Evolutionary conservation across 2,113 vertebrate species (phyloP).

Genomic region (Etheostoma spectabile): DNA sequence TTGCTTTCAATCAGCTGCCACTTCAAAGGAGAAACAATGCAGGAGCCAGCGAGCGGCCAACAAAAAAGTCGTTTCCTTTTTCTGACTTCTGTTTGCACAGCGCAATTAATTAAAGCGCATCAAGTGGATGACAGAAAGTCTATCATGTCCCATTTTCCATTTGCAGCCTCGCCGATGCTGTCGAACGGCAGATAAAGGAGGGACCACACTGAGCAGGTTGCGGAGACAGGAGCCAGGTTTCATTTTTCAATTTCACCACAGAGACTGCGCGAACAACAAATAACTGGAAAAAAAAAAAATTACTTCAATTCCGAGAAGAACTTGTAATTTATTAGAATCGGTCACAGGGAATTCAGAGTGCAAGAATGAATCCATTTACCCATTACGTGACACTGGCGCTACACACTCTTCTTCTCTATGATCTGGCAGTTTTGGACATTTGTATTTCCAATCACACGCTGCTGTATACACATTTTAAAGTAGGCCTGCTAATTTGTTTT

Average conservation of each 20-base stretch:
- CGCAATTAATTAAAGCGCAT: conserved; percentile 71
- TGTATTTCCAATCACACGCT: background rate
- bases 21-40: conserved; percentile 27
- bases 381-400: background rate
- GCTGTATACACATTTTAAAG: conserved; percentile 27
- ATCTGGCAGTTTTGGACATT: conserved; percentile 21
- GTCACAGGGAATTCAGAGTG: conserved; percentile 20
- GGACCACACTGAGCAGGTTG: conserved; percentile 37
- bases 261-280: conserved; percentile 29
- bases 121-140: conserved; percentile 61
- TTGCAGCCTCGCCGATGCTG: conserved; percentile 12
- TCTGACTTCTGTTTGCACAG: conserved; percentile 38
- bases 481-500: background rate
- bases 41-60: too few relatives aligned
- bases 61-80: conserved; percentile 36
- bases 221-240: conserved; percentile 22
- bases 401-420: background rate
- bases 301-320: conserved; percentile 19
- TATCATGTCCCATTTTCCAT: conserved; percentile 47
- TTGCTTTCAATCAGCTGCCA: conserved; percentile 34
- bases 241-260: conserved; percentile 39
- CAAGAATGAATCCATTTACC: conserved; percentile 24
- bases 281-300: conserved; percentile 32
- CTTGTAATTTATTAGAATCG: conserved; percentile 38
- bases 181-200: conserved; percentile 39